Percentiles rank a stretch among this genome's conserved stretches.
Evolutionary conservation across 2,113 vertebrate species (phyloP).

Genomic region (Chunga burmeisteri): DNA sequence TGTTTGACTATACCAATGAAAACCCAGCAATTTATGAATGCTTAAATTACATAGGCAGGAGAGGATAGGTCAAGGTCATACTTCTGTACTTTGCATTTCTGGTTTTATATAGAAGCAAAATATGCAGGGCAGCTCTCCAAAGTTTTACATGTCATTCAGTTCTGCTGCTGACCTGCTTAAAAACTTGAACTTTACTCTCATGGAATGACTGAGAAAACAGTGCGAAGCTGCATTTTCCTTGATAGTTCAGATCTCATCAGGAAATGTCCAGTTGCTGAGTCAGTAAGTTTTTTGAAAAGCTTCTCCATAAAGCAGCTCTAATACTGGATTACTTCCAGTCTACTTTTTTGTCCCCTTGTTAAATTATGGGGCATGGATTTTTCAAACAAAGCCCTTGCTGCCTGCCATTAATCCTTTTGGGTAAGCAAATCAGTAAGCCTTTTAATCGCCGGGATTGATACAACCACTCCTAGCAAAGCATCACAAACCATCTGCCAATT

Average conservation of each 20-base stretch:
- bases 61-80: not conserved
- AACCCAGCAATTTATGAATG: not conserved
- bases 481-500: conserved; percentile 64
- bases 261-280: conserved; percentile 54
- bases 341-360: conserved; percentile 52
- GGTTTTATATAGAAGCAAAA: not conserved
- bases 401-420: conserved; percentile 68
- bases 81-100: not conserved
- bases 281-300: conserved; percentile 52
- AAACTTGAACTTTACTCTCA: conserved; percentile 6
- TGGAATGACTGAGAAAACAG: not conserved
- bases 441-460: conserved; percentile 67
- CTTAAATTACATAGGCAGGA: not conserved
- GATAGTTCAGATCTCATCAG: conserved; percentile 42
- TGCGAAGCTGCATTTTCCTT: conserved; percentile 39
- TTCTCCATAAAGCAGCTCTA: conserved; percentile 38
- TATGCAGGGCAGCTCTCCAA: conserved; percentile 19
- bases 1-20: not conserved
- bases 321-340: conserved; percentile 60
- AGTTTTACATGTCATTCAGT: not conserved
- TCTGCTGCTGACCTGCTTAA: conserved; percentile 14
- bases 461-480: conserved; percentile 57
- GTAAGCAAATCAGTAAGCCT: conserved; percentile 71
- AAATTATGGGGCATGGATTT: conserved; percentile 63
- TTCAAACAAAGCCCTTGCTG: conserved; percentile 63